phyloP scores from a whole-genome alignment of 2,888 invertebrate species.

The Torymus texanus region DNA sequence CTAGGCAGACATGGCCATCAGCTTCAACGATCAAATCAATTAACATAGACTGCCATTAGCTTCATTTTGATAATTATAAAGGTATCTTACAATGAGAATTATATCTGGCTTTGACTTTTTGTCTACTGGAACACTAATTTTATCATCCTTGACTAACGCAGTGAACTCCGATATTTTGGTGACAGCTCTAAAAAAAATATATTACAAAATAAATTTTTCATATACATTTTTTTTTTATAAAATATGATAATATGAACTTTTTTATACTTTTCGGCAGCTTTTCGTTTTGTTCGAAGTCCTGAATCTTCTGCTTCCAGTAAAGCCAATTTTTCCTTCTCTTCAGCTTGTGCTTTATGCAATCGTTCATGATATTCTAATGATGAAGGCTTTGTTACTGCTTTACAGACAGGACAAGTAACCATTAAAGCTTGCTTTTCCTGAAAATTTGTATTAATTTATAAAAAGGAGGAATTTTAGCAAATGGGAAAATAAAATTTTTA shows the following conservation, averaged over 20 bases:
- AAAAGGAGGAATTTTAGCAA: conserved; percentile 15
- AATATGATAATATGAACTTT: no score
- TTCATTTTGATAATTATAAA: no score
- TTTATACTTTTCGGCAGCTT: conserved; percentile 75
- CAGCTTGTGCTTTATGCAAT: conserved; percentile 72
- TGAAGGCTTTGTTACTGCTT: conserved; percentile 77
- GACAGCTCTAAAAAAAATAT: conserved; percentile 66
- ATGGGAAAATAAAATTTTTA: background rate
- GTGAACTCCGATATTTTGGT: conserved; percentile 69
- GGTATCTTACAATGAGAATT: conserved; percentile 56
- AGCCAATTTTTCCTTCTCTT: conserved; percentile 59
- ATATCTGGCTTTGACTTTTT: conserved; percentile 58
- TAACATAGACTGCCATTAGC: no score
- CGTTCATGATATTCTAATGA: conserved; percentile 80
- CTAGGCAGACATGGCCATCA: no score
- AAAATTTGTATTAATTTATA: conserved; percentile 20
- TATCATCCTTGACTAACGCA: conserved; percentile 57
- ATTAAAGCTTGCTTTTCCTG: conserved; percentile 73
- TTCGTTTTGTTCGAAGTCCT: conserved; percentile 66
- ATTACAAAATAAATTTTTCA: no score
- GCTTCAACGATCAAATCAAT: no score
- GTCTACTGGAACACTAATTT: conserved; percentile 16
- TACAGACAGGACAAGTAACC: conserved; percentile 78
- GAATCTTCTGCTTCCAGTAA: conserved; percentile 4
- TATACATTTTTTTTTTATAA: no score